Evolutionary conservation across 2,113 vertebrate species (phyloP), one percentile per base, ranked within the genome.

Genomic region (Anarrhichthys ocellatus): DNA sequence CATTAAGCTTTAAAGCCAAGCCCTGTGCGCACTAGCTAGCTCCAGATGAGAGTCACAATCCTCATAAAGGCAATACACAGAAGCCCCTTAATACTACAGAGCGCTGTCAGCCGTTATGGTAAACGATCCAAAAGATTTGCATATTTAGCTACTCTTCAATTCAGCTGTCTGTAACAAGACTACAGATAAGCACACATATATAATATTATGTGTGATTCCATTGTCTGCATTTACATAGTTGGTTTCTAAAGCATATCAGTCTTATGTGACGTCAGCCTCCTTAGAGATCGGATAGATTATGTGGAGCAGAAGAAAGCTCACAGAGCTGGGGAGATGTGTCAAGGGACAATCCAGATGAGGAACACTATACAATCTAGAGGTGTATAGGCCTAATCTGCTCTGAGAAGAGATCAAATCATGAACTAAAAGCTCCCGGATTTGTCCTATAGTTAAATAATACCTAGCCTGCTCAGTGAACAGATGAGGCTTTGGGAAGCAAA

Each of bases 251-350:
- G 79, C 83, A 84, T 76, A 78, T 74, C 29, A 13, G 46, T 34
- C 56, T 76, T 52, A 73, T 36, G 82, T 67, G 48, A 82, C 10
- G 36, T 73, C 73, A 44, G 71, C 69, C 70, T 87, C 75, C 74
- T 84, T 18, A 66, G 76, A 81, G 82, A 85, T 83, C 42, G 38
- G 78, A 83, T 81, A 91, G 88, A 89, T 91, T 92, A 92, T 84
- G 74, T 90, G 83, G 80, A 92, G 83, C 84, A 92, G 84, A 90
- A 92, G 75, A 88, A 86, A 86, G 81, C 76, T 84, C 64, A 84
- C 56, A 82, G 63, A 81, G 75, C 32, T 9, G 42, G 75, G 42
- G 76, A 90, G 84, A 84, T 77, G 71, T 90, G 80, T 75, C 82
- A 75, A 34, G 82, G 81, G 67, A 78, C 62, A 52, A 85, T 81